A percentile compares a stretch with the other conserved stretches of the same genome.
Conservation (phyloP, 2,888 invertebrate genomes). For the Temnothorax unifasciatus region DNA sequence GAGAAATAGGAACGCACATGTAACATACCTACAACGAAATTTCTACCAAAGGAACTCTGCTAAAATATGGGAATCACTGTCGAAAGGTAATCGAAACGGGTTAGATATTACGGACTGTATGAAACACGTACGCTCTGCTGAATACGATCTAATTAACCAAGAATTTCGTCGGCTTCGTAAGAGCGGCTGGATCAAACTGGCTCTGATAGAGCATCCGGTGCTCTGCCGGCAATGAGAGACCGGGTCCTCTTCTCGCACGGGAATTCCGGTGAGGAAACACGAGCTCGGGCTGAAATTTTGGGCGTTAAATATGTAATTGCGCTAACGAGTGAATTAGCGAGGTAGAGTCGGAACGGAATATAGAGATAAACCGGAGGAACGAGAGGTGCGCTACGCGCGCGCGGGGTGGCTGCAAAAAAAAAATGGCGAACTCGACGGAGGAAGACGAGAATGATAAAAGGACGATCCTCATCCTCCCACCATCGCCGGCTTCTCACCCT, state of each 20-base stretch:
- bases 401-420: not conserved
- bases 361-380: constrained; percentile 43
- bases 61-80: not conserved
- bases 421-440: constrained; percentile 34
- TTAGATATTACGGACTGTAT: constrained; percentile 16
- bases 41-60: not conserved
- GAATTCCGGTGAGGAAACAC: constrained; percentile 65
- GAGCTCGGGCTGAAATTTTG: constrained; percentile 75
- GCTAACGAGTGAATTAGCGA: constrained; percentile 71
- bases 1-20: not conserved
- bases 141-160: constrained; percentile 66
- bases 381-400: not conserved
- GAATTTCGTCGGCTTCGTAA: constrained; percentile 54
- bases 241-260: constrained; percentile 49
- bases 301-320: constrained; percentile 83
- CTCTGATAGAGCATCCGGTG: constrained; percentile 78
- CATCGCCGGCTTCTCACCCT: constrained; percentile 34
- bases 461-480: constrained; percentile 11
- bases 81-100: not conserved
- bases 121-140: not conserved
- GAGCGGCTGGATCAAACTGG: constrained; percentile 72
- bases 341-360: constrained; percentile 36
- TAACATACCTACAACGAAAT: not conserved
- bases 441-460: constrained; percentile 66
- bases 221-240: constrained; percentile 43